Base-by-base conservation (phyloP, 2,888 invertebrate genomes). In the Pristionchus japonicus region DNA sequence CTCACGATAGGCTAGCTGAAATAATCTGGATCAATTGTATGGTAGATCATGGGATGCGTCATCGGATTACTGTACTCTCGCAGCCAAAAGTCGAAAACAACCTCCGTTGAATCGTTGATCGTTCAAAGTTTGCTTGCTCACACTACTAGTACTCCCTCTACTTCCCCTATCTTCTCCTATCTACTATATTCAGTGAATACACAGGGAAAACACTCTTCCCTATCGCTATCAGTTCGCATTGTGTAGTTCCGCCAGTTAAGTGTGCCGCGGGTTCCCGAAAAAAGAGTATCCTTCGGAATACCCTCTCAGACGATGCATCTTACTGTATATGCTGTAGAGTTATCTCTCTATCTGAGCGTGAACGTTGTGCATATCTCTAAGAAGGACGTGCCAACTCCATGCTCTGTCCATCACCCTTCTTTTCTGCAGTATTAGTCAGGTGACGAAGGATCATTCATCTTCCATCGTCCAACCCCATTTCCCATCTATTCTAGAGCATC, bases 111-210 rank as follows among this genome's bases (percentile, higher is more conserved):
- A 77, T 43, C 77, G 77, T n/a, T 77, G 77, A 77, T 77, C 77
- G 77, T 77, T 77, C 77, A 47, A 77, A 77, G 77, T 77, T 77
- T 77, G 77, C 77, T 77, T 77, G 34, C 77, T 43, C 77, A 77
- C 27, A 77, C 77, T n/a, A 70, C 31, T 37, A 70, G 57, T 34
- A n/a, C 27, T n/a, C n/a, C n/a, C 74, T 77, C 77, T n/a, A 43
- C 34, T 77, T 47, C 77, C 43, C 43, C 77, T 43, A 77, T 47
- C 43, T 17, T 23, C 20, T 37, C 43, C n/a, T 40, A n/a, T n/a
- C 77, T 77, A 77, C 77, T 77, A 43, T 77, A 77, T 77, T 77
- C 77, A 27, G 77, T 77, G 47, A 77, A 77, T 77, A 7, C n/a
- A 47, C 27, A 40, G 77, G 77, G 47, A 77, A 77, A 77, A 77